Evolutionary conservation across 2,797 vertebrate species (phyloP).

Genomic region (Peromyscus aztecus): DNA sequence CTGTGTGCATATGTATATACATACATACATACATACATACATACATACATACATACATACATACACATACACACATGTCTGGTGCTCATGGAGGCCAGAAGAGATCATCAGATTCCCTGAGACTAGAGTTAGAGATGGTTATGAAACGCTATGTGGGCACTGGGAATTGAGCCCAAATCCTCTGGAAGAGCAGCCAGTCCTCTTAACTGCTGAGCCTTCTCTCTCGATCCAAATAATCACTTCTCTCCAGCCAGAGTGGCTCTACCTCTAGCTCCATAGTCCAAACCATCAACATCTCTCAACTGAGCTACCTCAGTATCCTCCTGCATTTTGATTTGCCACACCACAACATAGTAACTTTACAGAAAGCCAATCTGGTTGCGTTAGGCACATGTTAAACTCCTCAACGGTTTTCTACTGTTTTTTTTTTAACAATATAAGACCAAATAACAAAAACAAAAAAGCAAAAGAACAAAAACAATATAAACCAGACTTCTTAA

Average conservation of each 20-base stretch:
- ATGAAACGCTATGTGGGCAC: not conserved
- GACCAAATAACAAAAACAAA: not conserved
- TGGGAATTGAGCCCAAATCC: not conserved
- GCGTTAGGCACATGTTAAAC: not conserved
- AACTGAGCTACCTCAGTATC: not conserved
- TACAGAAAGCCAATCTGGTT: constrained; percentile 23
- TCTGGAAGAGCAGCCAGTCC: not conserved
- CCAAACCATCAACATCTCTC: not conserved
- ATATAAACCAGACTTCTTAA: not conserved
- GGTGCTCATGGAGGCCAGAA: not conserved
- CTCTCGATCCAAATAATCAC: not conserved
- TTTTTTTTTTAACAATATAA: not conserved
- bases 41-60: too few relatives aligned
- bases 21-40: too few relatives aligned
- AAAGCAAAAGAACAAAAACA: not conserved
- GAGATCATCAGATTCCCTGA: not conserved
- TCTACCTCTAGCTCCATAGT: constrained; percentile 28
- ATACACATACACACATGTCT: not conserved
- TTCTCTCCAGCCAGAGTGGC: not conserved
- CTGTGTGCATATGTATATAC: not conserved
- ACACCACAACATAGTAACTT: not conserved
- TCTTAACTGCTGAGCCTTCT: not conserved
- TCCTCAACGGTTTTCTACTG: constrained; percentile 25
- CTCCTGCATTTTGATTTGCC: not conserved
- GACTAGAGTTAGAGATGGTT: not conserved